Evolutionary conservation across 2,113 vertebrate genomes (phyloP), one percentile per base, ranked within the genome.

Genomic region (Chaetops frenatus): DNA sequence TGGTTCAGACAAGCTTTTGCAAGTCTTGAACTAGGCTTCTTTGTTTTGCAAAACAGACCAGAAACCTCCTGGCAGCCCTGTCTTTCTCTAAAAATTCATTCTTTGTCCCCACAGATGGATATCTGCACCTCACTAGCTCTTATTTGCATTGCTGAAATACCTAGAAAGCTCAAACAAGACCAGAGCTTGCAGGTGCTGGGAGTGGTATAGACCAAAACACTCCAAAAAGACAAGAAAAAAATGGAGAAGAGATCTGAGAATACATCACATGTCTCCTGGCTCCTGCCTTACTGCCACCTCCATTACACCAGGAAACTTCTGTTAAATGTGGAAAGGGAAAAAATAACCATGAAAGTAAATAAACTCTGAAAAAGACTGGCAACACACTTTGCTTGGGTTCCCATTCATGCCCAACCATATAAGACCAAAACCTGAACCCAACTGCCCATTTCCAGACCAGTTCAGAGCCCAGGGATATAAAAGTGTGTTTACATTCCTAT

Each of bases 31-130:
- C 54, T 77, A 82, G 50, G 86, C 22, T 92, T 70, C 45, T 92
- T 83, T 83, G 79, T 70, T 90, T 96, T 88, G 79, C 85, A 95
- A 94, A 95, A 73, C 57, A 94, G 58, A 65, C 42, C 71, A 88
- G 74, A 90, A 94, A 83, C 40, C 38, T 94, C 29, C 66, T 60
- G 58, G 78, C 72, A 90, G 65, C 12, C 31, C 57, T 2, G 2
- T 64, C 44, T 86, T 78, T 72, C 33, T 88, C 85, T 66, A 91
- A 15, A 90, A 91, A 93, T 77, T 62, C 38, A 58, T 84, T 58
- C 74, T 95, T 81, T 82, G 93, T 69, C 91, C 84, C 48, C 71
- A 76, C 14, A 94, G 78, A 95, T 54, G 33, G 62, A 1, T 93
- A 95, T 77, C 86, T 83, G 71, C 50, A 70, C 58, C 81, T 85